Evolutionary conservation across 2,888 invertebrate species (phyloP), one percentile per base, ranked within the genome.

Genomic region (Lepidocyrtoides sp.): DNA sequence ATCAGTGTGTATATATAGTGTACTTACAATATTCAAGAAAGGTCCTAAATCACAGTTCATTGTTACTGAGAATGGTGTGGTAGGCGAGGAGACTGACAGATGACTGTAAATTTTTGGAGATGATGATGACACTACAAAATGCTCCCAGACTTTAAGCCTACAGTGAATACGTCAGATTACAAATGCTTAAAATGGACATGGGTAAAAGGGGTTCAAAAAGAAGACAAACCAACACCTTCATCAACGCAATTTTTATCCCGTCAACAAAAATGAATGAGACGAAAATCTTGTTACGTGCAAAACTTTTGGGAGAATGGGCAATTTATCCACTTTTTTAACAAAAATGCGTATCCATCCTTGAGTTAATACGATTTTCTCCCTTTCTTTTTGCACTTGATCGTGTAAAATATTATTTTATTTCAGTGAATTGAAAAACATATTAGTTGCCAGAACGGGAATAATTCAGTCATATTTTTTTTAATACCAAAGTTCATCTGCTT

Each of bases 1-100:
- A 72, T 69, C 48, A 87, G 48, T 17, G 12, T 36, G 54, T 77
- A 29, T 44, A 48, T 12, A 48, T 48, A 26, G 75, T 26, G 14
- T 48, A 29, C 69, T 20, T 48, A 44, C 48, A 54, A 32, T 41
- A n/a, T 66, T 88, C 63, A 72, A 66, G 72, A 89, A 82, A 69
- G 44, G 72, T 82, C 89, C 60, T 88, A 89, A 89, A 89, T 89
- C 89, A 89, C 41, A 60, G 82, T 57, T 89, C 89, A 89, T 89
- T 89, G 89, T 89, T 69, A 89, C 72, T 82, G 69, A 89, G 66
- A 57, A 48, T 72, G 60, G 48, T 48, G 44, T 72, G 82, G 89
- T 89, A 89, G 89, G 89, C 89, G 89, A 89, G 36, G 69, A 26
- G 72, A 72, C 72, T 89, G 89, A 89, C 89, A 72, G 89, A 89